Conservation (phyloP, 1,140 invertebrate species). For the Mya arenaria region DNA sequence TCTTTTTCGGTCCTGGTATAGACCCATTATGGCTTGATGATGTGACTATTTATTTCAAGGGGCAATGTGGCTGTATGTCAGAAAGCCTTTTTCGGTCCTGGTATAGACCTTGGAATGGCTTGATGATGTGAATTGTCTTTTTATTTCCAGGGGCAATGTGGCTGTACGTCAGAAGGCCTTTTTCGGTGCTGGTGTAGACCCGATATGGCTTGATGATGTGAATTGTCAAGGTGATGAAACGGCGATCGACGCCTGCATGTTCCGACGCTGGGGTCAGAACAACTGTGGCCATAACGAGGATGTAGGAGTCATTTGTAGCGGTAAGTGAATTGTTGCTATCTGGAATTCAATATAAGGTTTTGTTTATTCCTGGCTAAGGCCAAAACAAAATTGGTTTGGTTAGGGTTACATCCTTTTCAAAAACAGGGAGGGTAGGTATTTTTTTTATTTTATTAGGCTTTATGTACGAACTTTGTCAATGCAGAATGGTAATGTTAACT, state of each 20-base stretch:
- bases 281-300: constrained; percentile 55
- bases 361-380: too few relatives aligned
- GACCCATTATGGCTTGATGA: constrained; percentile 58
- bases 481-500: too few relatives aligned
- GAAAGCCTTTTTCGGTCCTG: constrained; percentile 54
- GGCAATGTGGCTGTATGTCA: constrained; percentile 33
- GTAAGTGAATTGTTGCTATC: too few relatives aligned
- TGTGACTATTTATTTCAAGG: constrained; percentile 14
- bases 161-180: constrained; percentile 50
- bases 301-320: constrained; percentile 37
- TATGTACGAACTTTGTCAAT: too few relatives aligned
- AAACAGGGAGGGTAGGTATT: too few relatives aligned
- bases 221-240: constrained; percentile 44
- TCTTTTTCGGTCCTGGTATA: constrained; percentile 53
- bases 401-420: too few relatives aligned
- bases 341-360: too few relatives aligned
- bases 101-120: constrained; percentile 53
- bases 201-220: constrained; percentile 57
- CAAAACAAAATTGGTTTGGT: too few relatives aligned
- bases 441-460: too few relatives aligned
- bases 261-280: constrained; percentile 28
- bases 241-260: constrained; percentile 1
- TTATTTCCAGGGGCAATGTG: constrained; percentile 23
- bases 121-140: constrained; percentile 53
- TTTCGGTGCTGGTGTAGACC: constrained; percentile 38